Percentiles rank a stretch among this genome's conserved stretches.
phyloP scores from a whole-genome alignment of 53 echinoderm and acorn worm species.

The Arbacia lixula region DNA sequence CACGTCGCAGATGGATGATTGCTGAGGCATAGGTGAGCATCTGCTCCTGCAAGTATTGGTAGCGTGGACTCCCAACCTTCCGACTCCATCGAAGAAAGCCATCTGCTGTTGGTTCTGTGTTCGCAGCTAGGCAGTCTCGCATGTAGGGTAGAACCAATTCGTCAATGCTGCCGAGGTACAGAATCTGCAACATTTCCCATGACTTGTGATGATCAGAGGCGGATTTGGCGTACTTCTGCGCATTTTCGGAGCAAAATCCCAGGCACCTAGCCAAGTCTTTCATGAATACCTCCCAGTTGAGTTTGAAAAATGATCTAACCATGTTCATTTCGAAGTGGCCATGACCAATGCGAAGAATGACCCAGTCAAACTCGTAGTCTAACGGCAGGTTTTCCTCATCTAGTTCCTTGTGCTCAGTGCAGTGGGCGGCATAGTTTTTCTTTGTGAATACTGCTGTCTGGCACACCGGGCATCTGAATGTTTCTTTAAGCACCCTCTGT shows the following conservation, averaged over 20 bases:
- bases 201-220: constrained; percentile 19
- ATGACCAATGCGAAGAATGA: constrained; percentile 40
- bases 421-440: too few species aligned
- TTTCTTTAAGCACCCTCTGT: background rate
- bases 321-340: constrained; percentile 49
- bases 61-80: constrained; percentile 1
- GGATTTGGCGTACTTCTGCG: constrained; percentile 36
- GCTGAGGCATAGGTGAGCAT: constrained; percentile 20
- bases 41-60: constrained; percentile 34
- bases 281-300: constrained; percentile 21
- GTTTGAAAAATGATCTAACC: constrained; percentile 23
- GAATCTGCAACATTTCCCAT: constrained; percentile 36
- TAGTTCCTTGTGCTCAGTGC: too few species aligned
- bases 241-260: constrained; percentile 23
- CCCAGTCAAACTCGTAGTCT: constrained; percentile 36
- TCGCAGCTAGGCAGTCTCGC: background rate
- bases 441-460: background rate
- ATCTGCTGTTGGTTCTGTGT: constrained; percentile 2
- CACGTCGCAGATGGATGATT: background rate
- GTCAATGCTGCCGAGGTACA: background rate
- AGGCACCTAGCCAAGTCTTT: background rate
- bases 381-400: background rate
- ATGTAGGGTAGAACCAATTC: constrained; percentile 23
- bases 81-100: constrained; percentile 18
- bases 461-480: background rate